phyloP scores from a whole-genome alignment of 2,113 vertebrate genomes.

The Steatornis caripensis region DNA sequence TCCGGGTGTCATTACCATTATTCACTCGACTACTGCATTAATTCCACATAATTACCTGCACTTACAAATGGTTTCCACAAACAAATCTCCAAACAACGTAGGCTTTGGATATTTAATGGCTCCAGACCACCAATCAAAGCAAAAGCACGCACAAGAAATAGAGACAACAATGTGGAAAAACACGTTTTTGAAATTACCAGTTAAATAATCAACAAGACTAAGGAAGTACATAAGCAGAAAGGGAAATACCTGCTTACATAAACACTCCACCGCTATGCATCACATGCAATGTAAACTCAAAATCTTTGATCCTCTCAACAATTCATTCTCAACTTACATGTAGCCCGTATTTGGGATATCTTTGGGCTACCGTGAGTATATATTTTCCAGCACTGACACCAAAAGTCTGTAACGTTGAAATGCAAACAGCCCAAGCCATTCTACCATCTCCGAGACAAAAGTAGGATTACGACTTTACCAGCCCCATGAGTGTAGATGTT shows the following conservation, averaged over 20 bases:
- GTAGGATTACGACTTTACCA: neutral
- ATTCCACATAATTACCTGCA: neutral
- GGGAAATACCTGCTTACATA: neutral
- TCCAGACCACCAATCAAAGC: neutral
- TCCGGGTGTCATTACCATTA: neutral
- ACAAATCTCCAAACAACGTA: neutral
- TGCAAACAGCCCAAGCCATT: neutral
- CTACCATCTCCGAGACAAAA: neutral
- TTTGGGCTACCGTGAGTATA: fast-evolving
- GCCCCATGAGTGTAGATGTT: neutral
- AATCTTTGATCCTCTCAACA: neutral
- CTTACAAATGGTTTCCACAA: neutral
- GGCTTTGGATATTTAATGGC: neutral
- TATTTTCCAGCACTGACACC: neutral
- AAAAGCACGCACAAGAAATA: neutral
- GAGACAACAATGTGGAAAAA: neutral
- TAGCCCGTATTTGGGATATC: neutral
- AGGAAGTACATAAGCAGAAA: neutral
- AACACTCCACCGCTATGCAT: neutral
- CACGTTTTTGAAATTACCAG: neutral
- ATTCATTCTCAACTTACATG: neutral
- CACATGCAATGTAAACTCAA: neutral
- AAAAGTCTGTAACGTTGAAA: neutral
- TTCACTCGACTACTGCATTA: neutral
- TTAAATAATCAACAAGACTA: neutral